Conservation (phyloP, 2,888 invertebrate genomes). For the Xiphydria camelus region DNA sequence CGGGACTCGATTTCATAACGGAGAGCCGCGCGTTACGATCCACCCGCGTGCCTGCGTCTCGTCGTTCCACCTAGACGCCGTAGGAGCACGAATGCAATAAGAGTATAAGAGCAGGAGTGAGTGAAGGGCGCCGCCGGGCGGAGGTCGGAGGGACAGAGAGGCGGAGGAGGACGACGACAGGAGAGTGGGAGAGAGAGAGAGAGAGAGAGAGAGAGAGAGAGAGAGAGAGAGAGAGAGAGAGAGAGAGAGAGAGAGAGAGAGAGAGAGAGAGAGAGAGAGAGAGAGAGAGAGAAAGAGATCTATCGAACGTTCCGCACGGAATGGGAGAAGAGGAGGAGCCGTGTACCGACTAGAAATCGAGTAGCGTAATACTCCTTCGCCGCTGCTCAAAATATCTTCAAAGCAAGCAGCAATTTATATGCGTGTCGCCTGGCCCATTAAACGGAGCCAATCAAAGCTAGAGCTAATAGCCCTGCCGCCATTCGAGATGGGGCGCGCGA, state of each 20-base stretch:
- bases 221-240: background rate
- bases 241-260: constrained; percentile 7
- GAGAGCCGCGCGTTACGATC: too few relatives aligned
- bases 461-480: constrained; percentile 48
- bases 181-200: constrained; percentile 5
- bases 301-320: background rate
- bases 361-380: constrained; percentile 4
- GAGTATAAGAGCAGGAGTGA: too few relatives aligned
- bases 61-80: too few relatives aligned
- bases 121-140: too few relatives aligned
- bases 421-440: constrained; percentile 55
- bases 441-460: constrained; percentile 55
- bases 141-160: too few relatives aligned
- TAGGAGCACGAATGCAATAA: too few relatives aligned
- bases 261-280: constrained; percentile 10
- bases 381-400: constrained; percentile 48
- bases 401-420: constrained; percentile 55
- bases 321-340: background rate
- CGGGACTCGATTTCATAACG: too few relatives aligned
- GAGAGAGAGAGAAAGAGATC: constrained; percentile 4
- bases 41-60: too few relatives aligned
- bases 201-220: background rate
- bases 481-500: constrained; percentile 45
- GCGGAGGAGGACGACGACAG: too few relatives aligned
- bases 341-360: background rate